Evolutionary conservation across 2,888 invertebrate species (phyloP).

Genomic region (Penaeus monodon): DNA sequence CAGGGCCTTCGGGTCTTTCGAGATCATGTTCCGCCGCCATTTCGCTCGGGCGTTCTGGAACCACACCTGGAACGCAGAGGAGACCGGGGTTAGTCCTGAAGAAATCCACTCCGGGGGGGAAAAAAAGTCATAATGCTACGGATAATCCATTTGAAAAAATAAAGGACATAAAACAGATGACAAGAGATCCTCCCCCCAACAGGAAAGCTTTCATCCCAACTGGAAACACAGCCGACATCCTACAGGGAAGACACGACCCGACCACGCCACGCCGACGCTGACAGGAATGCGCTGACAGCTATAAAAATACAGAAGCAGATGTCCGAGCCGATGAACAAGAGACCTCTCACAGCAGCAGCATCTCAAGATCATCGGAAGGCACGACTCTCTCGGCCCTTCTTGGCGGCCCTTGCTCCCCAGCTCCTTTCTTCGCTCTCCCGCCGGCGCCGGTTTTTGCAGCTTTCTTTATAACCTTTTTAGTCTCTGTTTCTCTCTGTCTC

Average conservation of each 20-base stretch:
- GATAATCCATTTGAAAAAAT: background rate
- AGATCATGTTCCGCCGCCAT: conserved; percentile 57
- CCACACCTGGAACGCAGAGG: conserved; percentile 58
- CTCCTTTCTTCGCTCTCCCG: too few relatives aligned
- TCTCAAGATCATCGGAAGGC: too few relatives aligned
- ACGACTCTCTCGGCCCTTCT: too few relatives aligned
- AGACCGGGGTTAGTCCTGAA: background rate
- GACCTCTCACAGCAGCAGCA: background rate
- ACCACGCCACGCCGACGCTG: background rate
- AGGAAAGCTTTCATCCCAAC: too few relatives aligned
- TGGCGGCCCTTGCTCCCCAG: too few relatives aligned
- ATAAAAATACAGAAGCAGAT: conserved; percentile 12
- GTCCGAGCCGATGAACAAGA: background rate
- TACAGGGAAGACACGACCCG: background rate
- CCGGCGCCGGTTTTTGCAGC: too few relatives aligned
- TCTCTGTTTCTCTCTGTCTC: background rate
- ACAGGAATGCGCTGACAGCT: conserved; percentile 6
- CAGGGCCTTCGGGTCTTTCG: conserved; percentile 60
- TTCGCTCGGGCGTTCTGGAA: conserved; percentile 65
- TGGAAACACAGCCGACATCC: background rate
- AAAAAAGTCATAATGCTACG: background rate
- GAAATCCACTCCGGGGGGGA: background rate
- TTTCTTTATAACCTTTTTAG: background rate
- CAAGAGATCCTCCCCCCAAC: too few relatives aligned
- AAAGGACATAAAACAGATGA: too few relatives aligned